Conservation (phyloP, 2,113 vertebrate species). For the Tylochromis polylepis region DNA sequence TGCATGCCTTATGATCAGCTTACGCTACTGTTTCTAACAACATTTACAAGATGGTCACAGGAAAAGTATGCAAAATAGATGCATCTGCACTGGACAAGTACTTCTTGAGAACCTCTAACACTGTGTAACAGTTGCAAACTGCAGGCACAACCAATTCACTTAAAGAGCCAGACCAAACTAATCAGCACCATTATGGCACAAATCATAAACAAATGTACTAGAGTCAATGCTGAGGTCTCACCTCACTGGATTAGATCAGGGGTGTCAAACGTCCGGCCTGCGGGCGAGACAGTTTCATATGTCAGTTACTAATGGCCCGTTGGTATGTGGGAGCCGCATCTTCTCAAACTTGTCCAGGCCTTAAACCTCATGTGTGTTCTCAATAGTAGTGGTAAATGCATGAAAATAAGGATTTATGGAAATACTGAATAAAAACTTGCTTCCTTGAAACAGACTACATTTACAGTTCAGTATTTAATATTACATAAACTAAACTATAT, state of each 20-base stretch:
- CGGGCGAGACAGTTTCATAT: neutral
- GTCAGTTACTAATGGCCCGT: neutral
- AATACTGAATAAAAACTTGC: neutral
- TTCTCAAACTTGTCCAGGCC: neutral
- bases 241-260: neutral
- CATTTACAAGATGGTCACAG: neutral
- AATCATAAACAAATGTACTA: neutral
- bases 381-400: neutral
- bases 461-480: neutral
- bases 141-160: neutral
- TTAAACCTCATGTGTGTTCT: neutral
- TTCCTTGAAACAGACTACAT: neutral
- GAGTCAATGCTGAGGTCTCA: neutral
- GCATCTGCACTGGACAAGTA: neutral
- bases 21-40: neutral
- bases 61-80: neutral
- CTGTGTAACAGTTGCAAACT: neutral
- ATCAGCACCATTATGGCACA: neutral
- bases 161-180: neutral
- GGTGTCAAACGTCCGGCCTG: neutral
- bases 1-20: neutral
- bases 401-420: neutral
- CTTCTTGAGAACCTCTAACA: neutral
- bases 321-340: neutral
- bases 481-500: neutral